These are phyloP conservation scores for Sceloporus tristichus DNA, from an alignment of 2,113 vertebrate species.

Conservation along the genomic window DNA sequence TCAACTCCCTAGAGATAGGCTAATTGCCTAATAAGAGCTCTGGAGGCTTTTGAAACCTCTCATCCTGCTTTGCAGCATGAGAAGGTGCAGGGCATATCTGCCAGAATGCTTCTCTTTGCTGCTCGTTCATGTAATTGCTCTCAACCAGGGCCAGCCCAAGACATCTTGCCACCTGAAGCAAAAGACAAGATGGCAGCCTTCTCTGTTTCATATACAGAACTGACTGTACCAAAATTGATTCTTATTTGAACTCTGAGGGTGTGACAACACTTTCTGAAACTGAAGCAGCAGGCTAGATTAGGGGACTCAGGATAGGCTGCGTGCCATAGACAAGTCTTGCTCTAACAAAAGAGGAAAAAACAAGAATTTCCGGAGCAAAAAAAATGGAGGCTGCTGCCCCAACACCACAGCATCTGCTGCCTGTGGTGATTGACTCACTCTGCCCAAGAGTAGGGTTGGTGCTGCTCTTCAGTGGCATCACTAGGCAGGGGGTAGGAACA, in stretches of 20 bases:
- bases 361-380: not conserved
- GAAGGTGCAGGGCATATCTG: not conserved
- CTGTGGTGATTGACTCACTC: not conserved
- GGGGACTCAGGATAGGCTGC: not conserved
- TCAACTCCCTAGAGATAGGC: slow-evolving; percentile 36
- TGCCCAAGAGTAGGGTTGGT: not conserved
- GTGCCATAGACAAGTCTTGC: not conserved
- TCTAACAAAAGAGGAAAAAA: not conserved
- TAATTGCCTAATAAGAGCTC: slow-evolving; percentile 34
- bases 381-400: not conserved
- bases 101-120: slow-evolving; percentile 15
- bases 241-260: not conserved
- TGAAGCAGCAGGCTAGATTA: not conserved
- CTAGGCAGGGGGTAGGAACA: not conserved
- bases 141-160: not conserved
- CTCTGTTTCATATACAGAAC: not conserved
- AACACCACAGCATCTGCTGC: too few relatives aligned
- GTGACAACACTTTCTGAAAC: not conserved
- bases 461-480: too few relatives aligned
- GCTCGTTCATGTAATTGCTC: not conserved
- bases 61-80: not conserved
- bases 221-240: not conserved
- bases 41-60: slow-evolving; percentile 31
- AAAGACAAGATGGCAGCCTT: not conserved
- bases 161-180: not conserved